Base-by-base conservation (phyloP, 2,113 vertebrate species). In the Poeciliopsis retropinna region DNA sequence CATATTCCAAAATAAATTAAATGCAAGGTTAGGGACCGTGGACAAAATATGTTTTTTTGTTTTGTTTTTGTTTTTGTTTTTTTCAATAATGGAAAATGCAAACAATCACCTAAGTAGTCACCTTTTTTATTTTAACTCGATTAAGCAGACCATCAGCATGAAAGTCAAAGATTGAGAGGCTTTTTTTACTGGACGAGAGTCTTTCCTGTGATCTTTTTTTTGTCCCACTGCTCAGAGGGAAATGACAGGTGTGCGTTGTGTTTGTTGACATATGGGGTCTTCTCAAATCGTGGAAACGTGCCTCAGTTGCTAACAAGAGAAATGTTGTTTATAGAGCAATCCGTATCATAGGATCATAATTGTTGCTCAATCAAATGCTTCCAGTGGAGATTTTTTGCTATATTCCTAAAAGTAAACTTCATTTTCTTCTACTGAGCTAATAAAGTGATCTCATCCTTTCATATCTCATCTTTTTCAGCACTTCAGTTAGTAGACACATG, bases 381-480 rank as follows among this genome's bases (percentile, higher is more conserved):
- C n/a, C 44, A 83, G 3, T 5, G 47, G 65, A 67, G 39, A 27
- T 10, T 31, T 3, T 74, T 79, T 31, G 29, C 70, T 82, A 75
- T 78, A 68, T 72, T 70, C 67, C 72, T 32, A 77, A 75, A 74
- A 79, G 75, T 68, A 0, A 54, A 28, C 13, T 61, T 39, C 61
- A 28, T n/a, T 70, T 64, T 60, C 47, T 34, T 66, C 7, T 30
- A 3, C 3, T 32, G 28, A 31, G 17, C n/a, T 87, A 67, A 75
- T 83, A 73, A 75, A 82, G 80, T 93, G 80, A 89, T 78, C 87
- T 92, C 90, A 91, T 69, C 62, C 17, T 70, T 66, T 82, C 64
- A 63, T 91, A 86, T 91, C 88, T 87, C 57, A 64, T 66, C 72
- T 84, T 72, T 85, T 66, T 86, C 74, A 64, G 62, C 25, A 13